These are phyloP conservation scores for Aegithalos caudatus DNA, from an alignment of 2,113 vertebrate genomes.

Conservation along the genomic window DNA sequence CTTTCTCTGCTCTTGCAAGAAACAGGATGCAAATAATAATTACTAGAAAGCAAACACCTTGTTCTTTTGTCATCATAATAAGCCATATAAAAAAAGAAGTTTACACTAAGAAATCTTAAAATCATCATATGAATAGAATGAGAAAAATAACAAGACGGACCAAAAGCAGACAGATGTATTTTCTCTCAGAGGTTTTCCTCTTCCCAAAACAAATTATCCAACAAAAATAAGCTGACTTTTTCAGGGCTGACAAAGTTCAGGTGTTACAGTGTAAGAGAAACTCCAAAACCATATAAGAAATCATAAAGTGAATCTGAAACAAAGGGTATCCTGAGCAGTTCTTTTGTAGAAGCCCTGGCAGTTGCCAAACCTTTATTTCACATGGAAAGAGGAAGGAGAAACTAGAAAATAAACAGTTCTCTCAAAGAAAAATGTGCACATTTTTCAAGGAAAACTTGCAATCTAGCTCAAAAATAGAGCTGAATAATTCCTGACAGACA, in stretches of 20 bases:
- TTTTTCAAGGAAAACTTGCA: not conserved
- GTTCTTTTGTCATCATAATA: not conserved
- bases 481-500: not conserved
- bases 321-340: not conserved
- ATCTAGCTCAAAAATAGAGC: not conserved
- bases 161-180: not conserved
- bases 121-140: not conserved
- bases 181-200: not conserved
- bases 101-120: not conserved
- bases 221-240: not conserved
- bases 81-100: not conserved
- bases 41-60: not conserved
- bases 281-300: not conserved
- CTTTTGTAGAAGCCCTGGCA: not conserved
- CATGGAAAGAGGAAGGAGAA: not conserved
- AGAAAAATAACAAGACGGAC: not conserved
- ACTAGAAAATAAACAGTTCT: not conserved
- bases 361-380: not conserved
- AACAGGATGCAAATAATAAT: not conserved
- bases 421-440: not conserved
- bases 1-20: not conserved
- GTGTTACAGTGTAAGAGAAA: not conserved
- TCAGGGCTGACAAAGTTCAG: not conserved
- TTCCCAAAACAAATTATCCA: not conserved
- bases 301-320: not conserved